These are phyloP conservation scores for Callyntrura sp. DNA, from an alignment of 2,888 invertebrate species.

Conservation along the genomic window DNA sequence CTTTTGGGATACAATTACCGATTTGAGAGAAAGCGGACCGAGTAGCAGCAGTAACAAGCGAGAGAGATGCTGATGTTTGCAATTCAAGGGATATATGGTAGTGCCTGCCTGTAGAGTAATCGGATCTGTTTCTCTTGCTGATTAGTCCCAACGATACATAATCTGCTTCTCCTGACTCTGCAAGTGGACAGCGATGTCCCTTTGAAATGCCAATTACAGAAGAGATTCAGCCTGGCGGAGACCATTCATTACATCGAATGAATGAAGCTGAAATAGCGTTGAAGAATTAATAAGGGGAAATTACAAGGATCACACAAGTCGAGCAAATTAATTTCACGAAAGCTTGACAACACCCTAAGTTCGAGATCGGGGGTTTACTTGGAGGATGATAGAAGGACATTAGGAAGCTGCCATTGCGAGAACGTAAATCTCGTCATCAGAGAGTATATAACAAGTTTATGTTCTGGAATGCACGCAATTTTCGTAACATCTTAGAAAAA, in stretches of 20 bases:
- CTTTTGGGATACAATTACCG: too few relatives aligned
- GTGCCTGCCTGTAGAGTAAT: neutral
- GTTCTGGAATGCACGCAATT: neutral
- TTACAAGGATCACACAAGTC: constrained; percentile 4
- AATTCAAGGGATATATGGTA: neutral
- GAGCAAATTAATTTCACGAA: constrained; percentile 32
- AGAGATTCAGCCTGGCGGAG: neutral
- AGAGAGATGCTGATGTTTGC: neutral
- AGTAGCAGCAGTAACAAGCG: neutral
- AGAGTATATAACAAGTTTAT: constrained; percentile 28
- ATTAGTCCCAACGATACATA: constrained; percentile 9
- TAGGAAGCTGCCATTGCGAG: neutral
- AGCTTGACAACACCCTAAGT: neutral
- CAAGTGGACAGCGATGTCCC: neutral
- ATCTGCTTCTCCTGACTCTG: neutral
- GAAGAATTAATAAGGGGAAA: constrained; percentile 42
- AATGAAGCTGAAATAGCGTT: constrained; percentile 14
- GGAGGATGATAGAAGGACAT: constrained; percentile 19
- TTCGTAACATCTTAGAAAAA: constrained; percentile 1
- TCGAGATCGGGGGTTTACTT: neutral
- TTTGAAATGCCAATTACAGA: constrained; percentile 33
- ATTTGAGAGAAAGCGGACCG: neutral
- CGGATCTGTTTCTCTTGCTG: constrained; percentile 11
- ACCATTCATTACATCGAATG: constrained; percentile 25
- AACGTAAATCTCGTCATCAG: constrained; percentile 39